phyloP scores from a whole-genome alignment of 2,797 vertebrate genomes.

The Halcyon smyrnensis region DNA sequence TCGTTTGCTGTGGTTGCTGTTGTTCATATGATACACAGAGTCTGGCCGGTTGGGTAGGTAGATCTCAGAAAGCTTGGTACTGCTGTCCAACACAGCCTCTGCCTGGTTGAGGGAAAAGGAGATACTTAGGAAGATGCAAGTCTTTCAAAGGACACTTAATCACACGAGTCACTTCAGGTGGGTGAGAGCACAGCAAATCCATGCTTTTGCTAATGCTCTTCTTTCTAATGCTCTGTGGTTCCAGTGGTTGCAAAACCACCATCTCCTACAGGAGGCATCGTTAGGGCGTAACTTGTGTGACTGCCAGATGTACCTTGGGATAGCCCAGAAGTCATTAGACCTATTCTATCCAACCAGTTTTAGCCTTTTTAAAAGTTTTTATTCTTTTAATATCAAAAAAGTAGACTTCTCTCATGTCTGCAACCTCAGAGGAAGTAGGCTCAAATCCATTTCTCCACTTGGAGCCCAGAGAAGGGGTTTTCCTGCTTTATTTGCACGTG shows the following conservation, averaged over 20 bases:
- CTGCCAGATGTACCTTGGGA: slow-evolving; percentile 35
- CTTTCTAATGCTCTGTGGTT: neutral
- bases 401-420: slow-evolving; percentile 46
- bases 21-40: neutral
- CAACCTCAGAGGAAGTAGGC: slow-evolving; percentile 59
- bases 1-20: neutral
- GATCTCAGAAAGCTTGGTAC: neutral
- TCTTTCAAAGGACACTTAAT: slow-evolving; percentile 70
- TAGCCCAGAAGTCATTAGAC: slow-evolving; percentile 61
- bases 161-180: slow-evolving; percentile 29
- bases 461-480: neutral
- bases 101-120: slow-evolving; percentile 24
- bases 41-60: neutral
- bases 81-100: neutral
- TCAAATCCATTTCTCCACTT: slow-evolving; percentile 21
- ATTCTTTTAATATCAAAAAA: slow-evolving; percentile 53
- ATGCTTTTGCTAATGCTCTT: slow-evolving; percentile 5
- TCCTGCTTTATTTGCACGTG: slow-evolving; percentile 90
- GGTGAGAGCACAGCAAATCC: slow-evolving; percentile 33
- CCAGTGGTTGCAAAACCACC: neutral
- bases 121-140: slow-evolving; percentile 37
- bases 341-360: slow-evolving; percentile 71
- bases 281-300: neutral
- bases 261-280: neutral
- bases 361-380: slow-evolving; percentile 43